phyloP scores from a whole-genome alignment of 2,888 invertebrate species.

The Drosophila meridiana region DNA sequence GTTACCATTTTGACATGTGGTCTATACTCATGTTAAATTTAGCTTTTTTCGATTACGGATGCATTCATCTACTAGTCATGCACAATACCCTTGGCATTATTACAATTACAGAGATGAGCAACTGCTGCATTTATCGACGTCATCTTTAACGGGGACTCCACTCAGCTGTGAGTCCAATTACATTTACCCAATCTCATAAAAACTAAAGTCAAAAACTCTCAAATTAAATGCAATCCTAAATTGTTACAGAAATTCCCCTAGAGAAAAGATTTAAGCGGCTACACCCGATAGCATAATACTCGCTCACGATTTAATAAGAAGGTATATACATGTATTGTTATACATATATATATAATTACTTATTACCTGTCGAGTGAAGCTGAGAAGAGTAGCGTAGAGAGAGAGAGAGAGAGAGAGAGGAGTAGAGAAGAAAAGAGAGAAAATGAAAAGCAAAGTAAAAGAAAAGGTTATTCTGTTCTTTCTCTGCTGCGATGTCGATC shows the following conservation, averaged over 20 bases:
- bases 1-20: background rate
- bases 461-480: too few species aligned
- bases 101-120: background rate
- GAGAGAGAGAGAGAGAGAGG: too few species aligned
- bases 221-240: background rate
- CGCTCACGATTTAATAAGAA: background rate
- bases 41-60: too few species aligned
- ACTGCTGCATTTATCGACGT: background rate
- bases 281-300: background rate
- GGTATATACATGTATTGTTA: too few species aligned
- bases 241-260: background rate
- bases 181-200: background rate
- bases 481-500: too few species aligned
- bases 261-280: background rate
- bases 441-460: too few species aligned
- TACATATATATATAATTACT: too few species aligned
- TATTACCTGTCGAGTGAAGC: too few species aligned
- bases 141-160: background rate
- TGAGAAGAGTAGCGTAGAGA: too few species aligned
- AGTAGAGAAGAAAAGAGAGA: too few species aligned
- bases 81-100: background rate
- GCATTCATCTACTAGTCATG: background rate
- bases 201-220: background rate
- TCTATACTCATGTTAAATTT: background rate
- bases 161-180: background rate